Base-by-base conservation (phyloP, 1,140 invertebrate species). In the Orussus abietinus region DNA sequence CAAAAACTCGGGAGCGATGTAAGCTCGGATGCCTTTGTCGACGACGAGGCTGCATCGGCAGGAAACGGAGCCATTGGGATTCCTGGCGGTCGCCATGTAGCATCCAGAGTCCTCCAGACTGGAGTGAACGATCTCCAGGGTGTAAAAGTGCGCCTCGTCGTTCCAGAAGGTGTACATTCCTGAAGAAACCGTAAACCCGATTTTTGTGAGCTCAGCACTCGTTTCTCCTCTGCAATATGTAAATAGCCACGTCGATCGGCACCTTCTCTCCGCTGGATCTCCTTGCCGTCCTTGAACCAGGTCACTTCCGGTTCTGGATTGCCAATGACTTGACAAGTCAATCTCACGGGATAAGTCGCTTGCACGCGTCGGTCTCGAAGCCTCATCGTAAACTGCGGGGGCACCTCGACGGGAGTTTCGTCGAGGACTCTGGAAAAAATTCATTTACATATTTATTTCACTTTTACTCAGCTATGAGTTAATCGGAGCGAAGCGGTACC, bases 361-460 rank as follows among this genome's bases (percentile, higher is more conserved):
- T 90, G 85, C 0, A 91, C 85, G 5, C 86, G 76, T 36, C 88
- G 77, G 60, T 92, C 88, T n/a, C 86, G 77, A 15, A 93, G 69
- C 14, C 87, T 79, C 83, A 92, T 90, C 0, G 88, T 91, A 57
- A 94, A 93, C 55, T 90, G 84, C 1, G 91, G 92, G 1, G 88
- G 70, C 41, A 79, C 52, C 13, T 75, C 67, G 32, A 66, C 58
- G 4, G 40, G 26, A 28, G 54, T n/a, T 33, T 51, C 46, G 38
- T 59, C 17, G 14, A 47, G 29, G 15, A 36, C 47, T n/a, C 54
- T 59, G 15, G 4, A 38, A 48, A 45, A 45, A 37, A 33, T 28
- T 21, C 21, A 10, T 35, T 32, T 36, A 28, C 10, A 28, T 40
- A 14, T 38, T 17, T 38, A 13, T 13, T 13, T 21, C 1, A 31